Conservation (phyloP, 2,888 invertebrate species). For the Cheilosia vulpina region DNA sequence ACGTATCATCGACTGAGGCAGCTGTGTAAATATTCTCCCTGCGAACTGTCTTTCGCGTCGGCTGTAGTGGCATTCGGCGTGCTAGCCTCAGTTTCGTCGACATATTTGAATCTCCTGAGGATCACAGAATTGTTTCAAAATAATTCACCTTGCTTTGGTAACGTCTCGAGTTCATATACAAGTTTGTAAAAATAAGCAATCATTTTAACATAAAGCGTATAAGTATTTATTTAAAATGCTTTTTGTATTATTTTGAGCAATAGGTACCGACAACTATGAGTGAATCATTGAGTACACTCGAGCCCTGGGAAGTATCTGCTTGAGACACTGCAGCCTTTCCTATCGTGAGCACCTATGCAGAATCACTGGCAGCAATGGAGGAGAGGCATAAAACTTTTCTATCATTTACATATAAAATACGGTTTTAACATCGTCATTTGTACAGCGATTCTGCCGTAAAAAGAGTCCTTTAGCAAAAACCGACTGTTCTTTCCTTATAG, state of each 20-base stretch:
- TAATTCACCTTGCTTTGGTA: conserved; percentile 89
- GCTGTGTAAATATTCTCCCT: conserved; percentile 79
- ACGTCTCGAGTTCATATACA: conserved; percentile 83
- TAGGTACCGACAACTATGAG: too few relatives aligned
- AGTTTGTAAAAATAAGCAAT: conserved; percentile 36
- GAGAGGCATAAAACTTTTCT: too few relatives aligned
- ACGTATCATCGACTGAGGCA: conserved; percentile 75
- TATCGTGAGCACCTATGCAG: too few relatives aligned
- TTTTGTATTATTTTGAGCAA: not conserved
- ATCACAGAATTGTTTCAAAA: conserved; percentile 87
- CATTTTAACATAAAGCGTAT: conserved; percentile 17
- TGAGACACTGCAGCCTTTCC: too few relatives aligned
- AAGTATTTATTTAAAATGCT: not conserved
- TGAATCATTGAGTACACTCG: too few relatives aligned
- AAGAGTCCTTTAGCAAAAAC: too few relatives aligned
- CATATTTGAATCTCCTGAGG: conserved; percentile 88
- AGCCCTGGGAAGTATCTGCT: too few relatives aligned
- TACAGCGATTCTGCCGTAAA: too few relatives aligned
- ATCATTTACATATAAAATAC: too few relatives aligned
- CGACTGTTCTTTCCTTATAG: too few relatives aligned
- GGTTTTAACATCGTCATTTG: too few relatives aligned
- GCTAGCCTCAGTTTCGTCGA: conserved; percentile 87
- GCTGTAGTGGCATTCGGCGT: conserved; percentile 87
- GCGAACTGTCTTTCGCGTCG: conserved; percentile 85
- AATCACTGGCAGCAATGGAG: too few relatives aligned